Base-by-base conservation (phyloP, 2,113 vertebrate species). In the Hippocampus zosterae region DNA sequence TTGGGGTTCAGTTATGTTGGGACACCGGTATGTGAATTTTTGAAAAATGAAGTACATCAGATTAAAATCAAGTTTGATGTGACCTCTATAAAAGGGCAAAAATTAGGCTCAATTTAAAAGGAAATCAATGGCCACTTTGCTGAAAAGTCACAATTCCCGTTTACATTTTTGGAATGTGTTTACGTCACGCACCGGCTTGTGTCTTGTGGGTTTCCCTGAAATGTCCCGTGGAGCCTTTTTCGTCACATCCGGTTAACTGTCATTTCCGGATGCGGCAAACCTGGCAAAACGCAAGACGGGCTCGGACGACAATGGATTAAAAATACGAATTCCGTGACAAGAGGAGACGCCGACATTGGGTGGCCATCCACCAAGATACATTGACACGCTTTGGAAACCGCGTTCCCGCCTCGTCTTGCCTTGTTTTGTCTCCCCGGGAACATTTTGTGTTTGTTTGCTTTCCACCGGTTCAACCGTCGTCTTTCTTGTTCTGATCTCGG, bases 181-280 rank as follows among this genome's bases (percentile, higher is more conserved):
- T 37, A 37, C 48, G 48, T 50, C 48, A 50, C 48, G 18, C 48
- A 50, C 48, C 18, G 7, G 18, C 18, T 50, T 3, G 25, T 27
- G 25, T 27, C 5, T 37, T 37, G 48, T 50, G 0, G 48, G 48
- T 50, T 50, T 50, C 48, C 48, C 48, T 50, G 8, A 57, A 78
- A 81, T 79, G 73, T 76, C 67, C 72, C 71, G 72, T 73, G 69
- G 70, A 61, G 75, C 44, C 41, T 19, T 4, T 5, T 12, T 69
- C 85, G 82, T 88, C 81, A 90, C 65, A 29, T 89, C 87, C 86
- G 68, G 76, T 75, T 78, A 81, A 63, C 75, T 87, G 85, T 81
- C 81, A 79, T 71, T 91, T 89, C 91, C 91, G 88, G 88, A 76
- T 85, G 84, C 83, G 82, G 84, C 78, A 76, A 75, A 78, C 74